These are phyloP conservation scores for Spisula solida DNA, from an alignment of 2,888 invertebrate genomes.

Conservation along the genomic window DNA sequence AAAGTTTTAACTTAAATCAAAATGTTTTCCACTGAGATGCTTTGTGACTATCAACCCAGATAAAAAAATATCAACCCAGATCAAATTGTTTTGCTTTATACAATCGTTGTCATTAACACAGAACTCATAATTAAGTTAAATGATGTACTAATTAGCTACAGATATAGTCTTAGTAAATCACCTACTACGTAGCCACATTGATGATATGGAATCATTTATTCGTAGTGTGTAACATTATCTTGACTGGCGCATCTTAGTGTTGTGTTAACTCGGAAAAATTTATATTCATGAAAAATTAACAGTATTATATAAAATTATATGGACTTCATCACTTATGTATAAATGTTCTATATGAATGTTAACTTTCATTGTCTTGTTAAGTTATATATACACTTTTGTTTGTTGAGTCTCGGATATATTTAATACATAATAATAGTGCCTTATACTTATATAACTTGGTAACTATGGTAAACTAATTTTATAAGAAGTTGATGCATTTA, in stretches of 20 bases:
- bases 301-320: constrained; percentile 20
- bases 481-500: background rate
- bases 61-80: too few relatives aligned
- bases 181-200: too few relatives aligned
- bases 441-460: background rate
- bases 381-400: background rate
- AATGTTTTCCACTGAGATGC: too few relatives aligned
- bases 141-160: background rate
- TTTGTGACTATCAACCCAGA: too few relatives aligned
- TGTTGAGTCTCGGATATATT: constrained; percentile 9
- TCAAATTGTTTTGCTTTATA: too few relatives aligned
- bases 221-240: too few relatives aligned
- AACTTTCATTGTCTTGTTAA: background rate
- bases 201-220: too few relatives aligned
- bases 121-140: too few relatives aligned
- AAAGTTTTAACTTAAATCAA: too few relatives aligned
- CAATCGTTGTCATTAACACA: too few relatives aligned
- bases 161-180: background rate
- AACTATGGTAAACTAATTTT: background rate
- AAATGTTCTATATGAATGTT: background rate
- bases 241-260: background rate
- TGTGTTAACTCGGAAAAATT: background rate
- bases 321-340: background rate
- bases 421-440: background rate
- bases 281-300: background rate